Base-by-base conservation (phyloP, 2,797 vertebrate species). In the Decapterus maruadsi region DNA sequence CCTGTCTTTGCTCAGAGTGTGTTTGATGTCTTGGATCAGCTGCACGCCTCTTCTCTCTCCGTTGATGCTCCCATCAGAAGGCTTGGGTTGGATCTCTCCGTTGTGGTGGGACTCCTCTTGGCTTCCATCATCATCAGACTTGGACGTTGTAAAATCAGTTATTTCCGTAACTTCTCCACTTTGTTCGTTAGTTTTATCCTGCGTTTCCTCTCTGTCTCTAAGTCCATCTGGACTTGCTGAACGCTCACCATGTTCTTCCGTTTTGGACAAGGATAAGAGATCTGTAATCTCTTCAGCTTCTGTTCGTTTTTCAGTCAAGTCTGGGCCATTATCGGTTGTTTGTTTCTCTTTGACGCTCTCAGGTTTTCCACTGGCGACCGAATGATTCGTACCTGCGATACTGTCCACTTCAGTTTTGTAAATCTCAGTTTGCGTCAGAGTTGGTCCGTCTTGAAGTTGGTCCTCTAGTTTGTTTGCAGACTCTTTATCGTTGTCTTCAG, bases 1-100 rank as follows among this genome's bases (percentile, higher is more conserved):
- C 1, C 60, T 74, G 17, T 93, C 92, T 82, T 85, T 90, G 54
- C 86, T 90, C n/a, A 87, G 75, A 12, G 84, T 83, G 46, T 85
- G 89, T 56, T 72, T 83, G 70, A 90, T 72, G 69, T 90, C 87
- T 36, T 81, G 54, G 40, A 88, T 90, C 62, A 86, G 68, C 53
- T 68, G 68, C 22, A 48, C 7, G 1, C 84, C 83, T 71, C 60
- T 58, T 36, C 42, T 72, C 19, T 81, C 85, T 53, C 62, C 58
- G 4, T 3, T 2, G 34, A 68, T 7, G 65, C 77, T 83, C 20
- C 10, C 57, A 14, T 80, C 86, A 1, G 77, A 70, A 1, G 19
- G 55, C 68, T 64, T 83, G 22, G 72, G 65, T 46, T 68, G 57
- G 26, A 45, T 14, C 14, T 84, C 73, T 40, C 42, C 64, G 7